phyloP scores from a whole-genome alignment of 2,888 invertebrate species.

The Hemithea aestivaria region DNA sequence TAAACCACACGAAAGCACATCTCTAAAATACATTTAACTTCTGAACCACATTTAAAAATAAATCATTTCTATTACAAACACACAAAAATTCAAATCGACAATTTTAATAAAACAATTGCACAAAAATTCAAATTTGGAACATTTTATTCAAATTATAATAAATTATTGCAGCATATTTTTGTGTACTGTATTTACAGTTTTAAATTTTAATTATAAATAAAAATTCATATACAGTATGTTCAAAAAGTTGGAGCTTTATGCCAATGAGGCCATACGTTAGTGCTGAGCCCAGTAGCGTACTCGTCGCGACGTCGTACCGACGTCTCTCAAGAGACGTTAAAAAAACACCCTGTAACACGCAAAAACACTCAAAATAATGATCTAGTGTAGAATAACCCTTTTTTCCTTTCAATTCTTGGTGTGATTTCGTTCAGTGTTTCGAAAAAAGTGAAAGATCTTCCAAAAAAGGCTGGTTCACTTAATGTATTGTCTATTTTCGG shows the following conservation, averaged over 20 bases:
- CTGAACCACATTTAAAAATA: no score
- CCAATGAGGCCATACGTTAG: slow-evolving; percentile 43
- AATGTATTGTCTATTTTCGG: slow-evolving; percentile 50
- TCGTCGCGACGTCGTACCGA: slow-evolving; percentile 58
- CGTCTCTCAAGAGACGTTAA: slow-evolving; percentile 52
- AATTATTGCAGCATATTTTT: no score
- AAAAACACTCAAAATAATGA: slow-evolving; percentile 48
- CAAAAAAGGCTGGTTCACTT: slow-evolving; percentile 51
- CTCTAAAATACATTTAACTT: slow-evolving; percentile 10
- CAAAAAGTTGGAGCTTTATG: slow-evolving; percentile 43
- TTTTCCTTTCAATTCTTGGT: slow-evolving; percentile 32
- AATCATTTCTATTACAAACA: no score
- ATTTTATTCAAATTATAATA: not conserved
- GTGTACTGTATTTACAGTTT: no score
- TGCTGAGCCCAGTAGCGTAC: slow-evolving; percentile 63
- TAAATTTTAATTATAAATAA: no score
- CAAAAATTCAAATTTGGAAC: slow-evolving; percentile 7
- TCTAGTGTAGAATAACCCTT: slow-evolving; percentile 43
- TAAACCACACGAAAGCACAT: slow-evolving; percentile 42
- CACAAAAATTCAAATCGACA: slow-evolving; percentile 4
- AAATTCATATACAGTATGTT: no score
- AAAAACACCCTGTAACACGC: slow-evolving; percentile 40
- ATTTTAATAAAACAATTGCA: no score
- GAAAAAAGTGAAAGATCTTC: slow-evolving; percentile 31
- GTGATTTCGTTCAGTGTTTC: slow-evolving; percentile 31